Conservation (phyloP, 2,888 invertebrate genomes). For the Odontomyia ornata region DNA sequence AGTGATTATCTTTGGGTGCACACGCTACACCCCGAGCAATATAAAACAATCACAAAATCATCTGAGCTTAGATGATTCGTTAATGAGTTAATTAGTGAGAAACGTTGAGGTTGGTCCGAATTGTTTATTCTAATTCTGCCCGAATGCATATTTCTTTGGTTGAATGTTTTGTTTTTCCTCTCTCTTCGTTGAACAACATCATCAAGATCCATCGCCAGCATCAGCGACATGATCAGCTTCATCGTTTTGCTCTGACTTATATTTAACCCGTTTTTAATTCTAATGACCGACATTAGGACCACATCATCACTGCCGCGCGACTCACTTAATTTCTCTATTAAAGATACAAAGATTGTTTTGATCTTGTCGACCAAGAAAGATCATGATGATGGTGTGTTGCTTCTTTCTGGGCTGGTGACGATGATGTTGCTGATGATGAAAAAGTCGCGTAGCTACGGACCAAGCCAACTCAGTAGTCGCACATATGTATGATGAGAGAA, state of each 20-base stretch:
- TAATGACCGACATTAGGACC: slow-evolving; percentile 37
- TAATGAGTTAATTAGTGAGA: slow-evolving; percentile 52
- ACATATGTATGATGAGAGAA: too few relatives aligned
- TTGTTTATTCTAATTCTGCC: not conserved
- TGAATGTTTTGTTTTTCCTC: not conserved
- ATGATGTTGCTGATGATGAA: slow-evolving; percentile 16
- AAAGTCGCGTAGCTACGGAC: not conserved
- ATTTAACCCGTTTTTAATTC: slow-evolving; percentile 8
- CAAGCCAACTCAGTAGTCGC: not conserved
- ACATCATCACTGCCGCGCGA: slow-evolving; percentile 18
- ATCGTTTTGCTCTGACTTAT: slow-evolving; percentile 12
- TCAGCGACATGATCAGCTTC: not conserved
- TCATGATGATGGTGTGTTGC: slow-evolving; percentile 15
- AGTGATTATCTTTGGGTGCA: not conserved
- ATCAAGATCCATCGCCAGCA: not conserved
- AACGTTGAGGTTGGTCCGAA: slow-evolving; percentile 50
- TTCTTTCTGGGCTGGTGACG: not conserved
- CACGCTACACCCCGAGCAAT: not conserved
- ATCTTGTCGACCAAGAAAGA: not conserved
- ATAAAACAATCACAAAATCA: not conserved
- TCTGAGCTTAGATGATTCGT: slow-evolving; percentile 37
- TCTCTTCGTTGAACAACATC: not conserved
- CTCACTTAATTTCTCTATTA: slow-evolving; percentile 41
- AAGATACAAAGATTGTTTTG: not conserved
- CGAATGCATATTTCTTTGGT: not conserved